Evolutionary conservation across 53 echinoderm and acorn worm genomes (phyloP).

Genomic region (Pentamera pediparva): DNA sequence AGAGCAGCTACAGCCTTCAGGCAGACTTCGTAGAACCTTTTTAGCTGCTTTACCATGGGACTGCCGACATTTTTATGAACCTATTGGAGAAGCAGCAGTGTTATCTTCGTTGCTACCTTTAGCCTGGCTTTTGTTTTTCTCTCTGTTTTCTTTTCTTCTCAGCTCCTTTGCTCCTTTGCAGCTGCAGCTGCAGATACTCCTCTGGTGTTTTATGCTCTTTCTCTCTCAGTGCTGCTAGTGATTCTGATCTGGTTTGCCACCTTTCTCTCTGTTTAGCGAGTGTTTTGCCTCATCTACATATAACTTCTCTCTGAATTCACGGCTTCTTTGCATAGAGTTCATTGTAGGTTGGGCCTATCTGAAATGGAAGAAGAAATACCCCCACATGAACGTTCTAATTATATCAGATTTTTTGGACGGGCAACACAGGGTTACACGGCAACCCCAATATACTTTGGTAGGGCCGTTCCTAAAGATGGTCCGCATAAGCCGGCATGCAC

Average conservation of each 20-base stretch:
- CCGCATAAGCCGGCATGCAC: too few relatives aligned
- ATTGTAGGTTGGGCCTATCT: neutral
- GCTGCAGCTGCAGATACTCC: neutral
- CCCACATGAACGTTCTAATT: too few relatives aligned
- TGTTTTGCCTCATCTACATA: neutral
- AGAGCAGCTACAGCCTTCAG: neutral
- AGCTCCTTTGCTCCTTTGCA: neutral
- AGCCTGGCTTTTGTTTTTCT: neutral
- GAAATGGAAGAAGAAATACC: too few relatives aligned
- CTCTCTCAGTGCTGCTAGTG: neutral
- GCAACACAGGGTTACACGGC: too few relatives aligned
- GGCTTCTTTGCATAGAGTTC: neutral
- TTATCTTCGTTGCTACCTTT: neutral
- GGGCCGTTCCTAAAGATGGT: too few relatives aligned
- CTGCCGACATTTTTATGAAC: neutral
- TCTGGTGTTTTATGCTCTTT: neutral
- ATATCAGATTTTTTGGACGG: too few relatives aligned
- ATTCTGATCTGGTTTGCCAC: neutral
- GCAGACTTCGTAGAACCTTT: neutral
- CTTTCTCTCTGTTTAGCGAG: slow-evolving; percentile 14
- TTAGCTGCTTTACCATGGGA: neutral
- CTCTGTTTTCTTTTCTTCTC: neutral
- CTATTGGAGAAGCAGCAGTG: neutral
- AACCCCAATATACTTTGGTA: too few relatives aligned
- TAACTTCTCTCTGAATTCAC: neutral